A percentile compares a stretch with the other conserved stretches of the same genome.
phyloP scores from a whole-genome alignment of 2,888 invertebrate species.

The Selenia dentaria region DNA sequence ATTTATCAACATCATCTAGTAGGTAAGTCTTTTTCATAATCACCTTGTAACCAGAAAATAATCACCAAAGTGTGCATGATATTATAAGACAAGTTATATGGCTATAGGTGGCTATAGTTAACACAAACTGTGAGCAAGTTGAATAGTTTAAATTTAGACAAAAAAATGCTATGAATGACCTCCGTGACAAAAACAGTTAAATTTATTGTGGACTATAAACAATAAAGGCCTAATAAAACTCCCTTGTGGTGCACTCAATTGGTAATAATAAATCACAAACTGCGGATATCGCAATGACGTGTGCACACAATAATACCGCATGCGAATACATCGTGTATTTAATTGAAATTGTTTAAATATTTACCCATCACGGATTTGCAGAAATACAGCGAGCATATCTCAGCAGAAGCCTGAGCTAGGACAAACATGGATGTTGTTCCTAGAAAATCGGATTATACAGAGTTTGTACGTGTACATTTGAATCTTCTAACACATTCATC shows the following conservation, averaged over 20 bases:
- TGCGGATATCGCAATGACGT: slow-evolving; percentile 8
- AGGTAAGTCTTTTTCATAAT: no score
- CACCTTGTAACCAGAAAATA: no score
- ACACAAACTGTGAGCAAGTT: no score
- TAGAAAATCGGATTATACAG: slow-evolving; percentile 20
- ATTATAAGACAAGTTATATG: no score
- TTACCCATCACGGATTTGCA: slow-evolving; percentile 18
- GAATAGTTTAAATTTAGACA: no score
- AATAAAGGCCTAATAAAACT: slow-evolving; percentile 18
- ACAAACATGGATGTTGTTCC: slow-evolving; percentile 23
- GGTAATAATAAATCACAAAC: slow-evolving; percentile 16
- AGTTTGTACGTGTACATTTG: slow-evolving; percentile 6
- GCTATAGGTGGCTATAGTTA: no score
- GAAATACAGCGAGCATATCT: slow-evolving; percentile 9
- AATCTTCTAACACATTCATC: slow-evolving; percentile 13
- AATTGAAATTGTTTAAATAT: slow-evolving; percentile 17
- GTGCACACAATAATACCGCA: slow-evolving; percentile 9
- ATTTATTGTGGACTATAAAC: slow-evolving; percentile 14
- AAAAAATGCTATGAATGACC: slow-evolving; percentile 1
- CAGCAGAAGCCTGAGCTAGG: slow-evolving; percentile 10
- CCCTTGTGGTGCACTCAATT: slow-evolving; percentile 20
- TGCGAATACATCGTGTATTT: slow-evolving; percentile 4
- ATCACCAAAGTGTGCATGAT: no score
- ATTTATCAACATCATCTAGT: no score
- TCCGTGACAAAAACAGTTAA: slow-evolving; percentile 2